Percentiles rank a stretch among this genome's conserved stretches.
Conservation (phyloP, 1,140 invertebrate species). For the Armadillidium nasatum region DNA sequence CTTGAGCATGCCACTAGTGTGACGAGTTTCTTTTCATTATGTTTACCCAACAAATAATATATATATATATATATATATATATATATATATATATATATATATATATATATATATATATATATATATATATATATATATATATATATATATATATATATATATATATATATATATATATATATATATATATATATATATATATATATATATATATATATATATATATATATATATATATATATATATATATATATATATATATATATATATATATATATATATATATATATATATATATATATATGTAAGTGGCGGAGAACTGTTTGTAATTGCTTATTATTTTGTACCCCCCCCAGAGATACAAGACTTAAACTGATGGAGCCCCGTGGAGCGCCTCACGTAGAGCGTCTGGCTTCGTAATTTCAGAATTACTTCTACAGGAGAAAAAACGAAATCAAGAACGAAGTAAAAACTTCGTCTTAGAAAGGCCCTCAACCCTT, state of each 20-base stretch:
- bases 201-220: constrained; percentile 6
- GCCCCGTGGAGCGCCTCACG: constrained; percentile 13
- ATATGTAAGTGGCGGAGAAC: neutral
- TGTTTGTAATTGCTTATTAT: neutral
- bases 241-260: neutral
- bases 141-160: neutral
- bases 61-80: too few species aligned
- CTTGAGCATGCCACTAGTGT: too few species aligned
- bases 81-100: too few species aligned
- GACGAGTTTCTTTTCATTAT: too few species aligned
- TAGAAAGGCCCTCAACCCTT: too few species aligned
- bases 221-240: constrained; percentile 6
- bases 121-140: too few species aligned
- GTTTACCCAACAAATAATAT: too few species aligned
- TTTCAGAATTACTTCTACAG: neutral
- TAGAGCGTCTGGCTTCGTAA: constrained; percentile 26
- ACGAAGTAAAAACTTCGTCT: too few species aligned
- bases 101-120: too few species aligned
- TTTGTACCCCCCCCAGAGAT: constrained; percentile 17
- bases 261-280: neutral
- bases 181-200: constrained; percentile 6
- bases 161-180: neutral
- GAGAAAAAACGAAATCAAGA: neutral
- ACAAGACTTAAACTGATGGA: constrained; percentile 30
- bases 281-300: neutral